These are phyloP conservation scores for Eupithecia centaureata DNA, from an alignment of 2,888 invertebrate genomes.

Conservation along the genomic window DNA sequence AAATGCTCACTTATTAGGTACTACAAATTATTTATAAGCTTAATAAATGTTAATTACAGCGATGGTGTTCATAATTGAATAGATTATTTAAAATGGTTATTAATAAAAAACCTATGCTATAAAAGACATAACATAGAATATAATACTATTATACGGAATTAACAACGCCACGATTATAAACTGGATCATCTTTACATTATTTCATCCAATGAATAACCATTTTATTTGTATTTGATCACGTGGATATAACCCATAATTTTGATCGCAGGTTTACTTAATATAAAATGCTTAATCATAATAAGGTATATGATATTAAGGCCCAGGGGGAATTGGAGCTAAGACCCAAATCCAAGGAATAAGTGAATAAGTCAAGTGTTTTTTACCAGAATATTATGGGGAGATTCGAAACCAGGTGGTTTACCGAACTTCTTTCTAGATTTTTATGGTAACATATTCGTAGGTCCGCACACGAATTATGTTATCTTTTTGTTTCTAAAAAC, in stretches of 20 bases:
- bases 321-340: background rate
- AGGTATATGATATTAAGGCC: background rate
- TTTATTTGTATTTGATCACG: background rate
- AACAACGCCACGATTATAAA: background rate
- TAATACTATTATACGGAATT: background rate
- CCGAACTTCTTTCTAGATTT: background rate
- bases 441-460: too few relatives aligned
- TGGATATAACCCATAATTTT: background rate
- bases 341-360: background rate
- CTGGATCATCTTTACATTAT: background rate
- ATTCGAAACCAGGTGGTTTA: background rate
- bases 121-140: background rate
- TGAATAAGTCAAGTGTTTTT: background rate
- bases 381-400: background rate
- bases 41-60: conserved; percentile 8
- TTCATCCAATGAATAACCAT: background rate
- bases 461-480: too few relatives aligned
- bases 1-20: conserved; percentile 26
- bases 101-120: background rate
- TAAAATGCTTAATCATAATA: background rate
- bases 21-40: conserved; percentile 13
- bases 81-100: background rate
- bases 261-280: background rate
- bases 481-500: too few relatives aligned
- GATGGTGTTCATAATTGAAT: background rate